A percentile compares a stretch with the other conserved stretches of the same genome.
Evolutionary conservation across 2,797 vertebrate genomes (phyloP).

Genomic region (Orestias chungarensis): DNA sequence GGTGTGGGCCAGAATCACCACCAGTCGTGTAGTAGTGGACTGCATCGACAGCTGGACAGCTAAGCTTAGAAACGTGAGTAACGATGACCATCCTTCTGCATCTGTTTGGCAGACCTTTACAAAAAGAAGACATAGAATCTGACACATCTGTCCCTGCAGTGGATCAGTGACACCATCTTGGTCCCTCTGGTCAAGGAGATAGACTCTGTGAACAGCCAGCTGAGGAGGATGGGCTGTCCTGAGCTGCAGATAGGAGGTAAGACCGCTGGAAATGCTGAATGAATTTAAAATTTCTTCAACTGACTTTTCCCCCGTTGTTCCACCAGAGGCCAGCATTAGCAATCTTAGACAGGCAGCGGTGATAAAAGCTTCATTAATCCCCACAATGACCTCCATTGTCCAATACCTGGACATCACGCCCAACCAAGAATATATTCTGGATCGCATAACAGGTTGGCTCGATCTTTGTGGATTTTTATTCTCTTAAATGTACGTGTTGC

Average conservation of each 20-base stretch:
- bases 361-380: constrained; percentile 90
- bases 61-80: constrained; percentile 92
- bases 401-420: constrained; percentile 93
- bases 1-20: constrained; percentile 95
- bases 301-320: constrained; percentile 4
- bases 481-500: background rate
- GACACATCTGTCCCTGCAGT: constrained; percentile 73
- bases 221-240: constrained; percentile 94
- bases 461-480: background rate
- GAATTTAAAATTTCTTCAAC: background rate
- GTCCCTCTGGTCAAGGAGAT: constrained; percentile 92
- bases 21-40: constrained; percentile 87
- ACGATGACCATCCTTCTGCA: no score
- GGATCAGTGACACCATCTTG: constrained; percentile 97
- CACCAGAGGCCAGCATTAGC: constrained; percentile 92
- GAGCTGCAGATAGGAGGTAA: constrained; percentile 96
- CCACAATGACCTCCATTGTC: constrained; percentile 89
- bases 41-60: constrained; percentile 94
- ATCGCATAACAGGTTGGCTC: constrained; percentile 88
- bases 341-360: constrained; percentile 95
- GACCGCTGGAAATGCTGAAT: background rate
- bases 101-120: no score
- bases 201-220: constrained; percentile 90
- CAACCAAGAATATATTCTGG: constrained; percentile 95
- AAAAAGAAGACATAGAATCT: background rate